Percentiles rank a stretch among this genome's conserved stretches.
These are phyloP conservation scores for Myotis brandtii DNA, from an alignment of 2,113 vertebrate genomes.

Conservation along the genomic window DNA sequence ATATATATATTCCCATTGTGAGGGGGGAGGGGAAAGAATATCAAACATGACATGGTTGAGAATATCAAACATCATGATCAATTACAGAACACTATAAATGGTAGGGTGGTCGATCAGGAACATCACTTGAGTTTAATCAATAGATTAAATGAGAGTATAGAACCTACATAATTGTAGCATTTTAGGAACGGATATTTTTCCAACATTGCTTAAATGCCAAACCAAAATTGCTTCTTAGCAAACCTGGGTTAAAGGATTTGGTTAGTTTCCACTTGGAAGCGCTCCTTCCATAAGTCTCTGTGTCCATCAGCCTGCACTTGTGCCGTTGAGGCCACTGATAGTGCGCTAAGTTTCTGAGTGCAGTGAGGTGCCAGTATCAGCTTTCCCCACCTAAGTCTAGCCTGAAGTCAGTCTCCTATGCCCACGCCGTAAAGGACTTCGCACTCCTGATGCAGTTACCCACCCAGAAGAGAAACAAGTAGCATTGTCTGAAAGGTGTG, in stretches of 20 bases:
- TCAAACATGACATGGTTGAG: not conserved
- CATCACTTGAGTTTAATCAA: conserved; percentile 45
- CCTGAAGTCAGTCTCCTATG: not conserved
- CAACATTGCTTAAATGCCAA: conserved; percentile 13
- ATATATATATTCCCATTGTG: not conserved
- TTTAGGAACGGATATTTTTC: not conserved
- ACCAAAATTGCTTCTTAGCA: not conserved
- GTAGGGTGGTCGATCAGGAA: not conserved
- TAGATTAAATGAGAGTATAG: not conserved
- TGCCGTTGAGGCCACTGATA: not conserved
- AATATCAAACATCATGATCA: not conserved
- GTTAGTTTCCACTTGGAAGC: not conserved
- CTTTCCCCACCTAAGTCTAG: not conserved
- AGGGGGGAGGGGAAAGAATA: not conserved
- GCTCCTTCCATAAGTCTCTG: not conserved
- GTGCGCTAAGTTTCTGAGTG: not conserved
- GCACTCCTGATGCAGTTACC: not conserved
- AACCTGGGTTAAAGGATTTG: not conserved
- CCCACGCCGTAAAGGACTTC: not conserved
- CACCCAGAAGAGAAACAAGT: not conserved
- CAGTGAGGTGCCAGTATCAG: not conserved
- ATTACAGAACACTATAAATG: not conserved
- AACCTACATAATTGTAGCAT: not conserved
- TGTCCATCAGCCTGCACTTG: not conserved
- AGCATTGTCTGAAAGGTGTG: conserved; percentile 53